These are phyloP conservation scores for Sipha flava DNA, from an alignment of 1,140 invertebrate genomes.

Conservation along the genomic window DNA sequence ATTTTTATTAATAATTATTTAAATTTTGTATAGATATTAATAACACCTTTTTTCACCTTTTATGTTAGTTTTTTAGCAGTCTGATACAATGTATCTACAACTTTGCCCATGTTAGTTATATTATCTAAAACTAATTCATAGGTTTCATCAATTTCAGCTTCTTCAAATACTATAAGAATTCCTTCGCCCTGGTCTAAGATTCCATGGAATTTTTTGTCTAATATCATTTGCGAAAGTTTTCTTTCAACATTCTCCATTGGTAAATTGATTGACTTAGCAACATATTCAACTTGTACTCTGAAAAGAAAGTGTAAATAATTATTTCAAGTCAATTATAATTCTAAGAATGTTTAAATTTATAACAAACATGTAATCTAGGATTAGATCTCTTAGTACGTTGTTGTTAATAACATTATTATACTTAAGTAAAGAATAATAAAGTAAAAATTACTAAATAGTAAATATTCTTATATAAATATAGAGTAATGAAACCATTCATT, in stretches of 20 bases:
- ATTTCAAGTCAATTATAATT: no score
- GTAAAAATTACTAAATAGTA: no score
- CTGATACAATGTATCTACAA: slow-evolving; percentile 95
- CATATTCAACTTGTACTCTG: slow-evolving; percentile 73
- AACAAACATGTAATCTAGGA: no score
- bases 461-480: no score
- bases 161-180: slow-evolving; percentile 95
- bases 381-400: no score
- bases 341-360: no score
- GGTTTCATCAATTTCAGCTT: slow-evolving; percentile 87
- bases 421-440: no score
- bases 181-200: slow-evolving; percentile 97
- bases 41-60: background rate
- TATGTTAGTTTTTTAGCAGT: slow-evolving; percentile 97
- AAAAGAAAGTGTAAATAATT: no score
- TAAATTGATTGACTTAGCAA: slow-evolving; percentile 76
- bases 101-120: slow-evolving; percentile 98
- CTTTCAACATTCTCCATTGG: slow-evolving; percentile 89
- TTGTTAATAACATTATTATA: no score
- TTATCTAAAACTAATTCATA: slow-evolving; percentile 95
- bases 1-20: background rate
- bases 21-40: background rate
- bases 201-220: slow-evolving; percentile 95
- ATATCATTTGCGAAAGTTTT: slow-evolving; percentile 98
- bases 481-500: no score